Evolutionary conservation across 1,140 invertebrate species (phyloP).

Genomic region (Aphelenchoides avenae): DNA sequence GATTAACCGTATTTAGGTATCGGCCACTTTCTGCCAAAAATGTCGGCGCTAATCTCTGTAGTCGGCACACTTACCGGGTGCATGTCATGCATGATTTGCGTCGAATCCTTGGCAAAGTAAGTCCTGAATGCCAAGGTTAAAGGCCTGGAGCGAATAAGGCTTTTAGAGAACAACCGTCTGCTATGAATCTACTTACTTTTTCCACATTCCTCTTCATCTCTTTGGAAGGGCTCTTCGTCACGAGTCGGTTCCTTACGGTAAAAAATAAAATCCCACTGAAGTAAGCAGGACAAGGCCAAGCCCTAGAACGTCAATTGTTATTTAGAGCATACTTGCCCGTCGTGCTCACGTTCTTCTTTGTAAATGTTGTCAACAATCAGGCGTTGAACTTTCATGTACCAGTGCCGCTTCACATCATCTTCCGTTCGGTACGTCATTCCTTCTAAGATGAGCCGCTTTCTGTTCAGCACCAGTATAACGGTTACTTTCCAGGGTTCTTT

Average conservation of each 20-base stretch:
- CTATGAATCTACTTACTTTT: constrained; percentile 88
- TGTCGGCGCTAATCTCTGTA: too few relatives aligned
- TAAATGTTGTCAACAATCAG: constrained; percentile 90
- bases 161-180: constrained; percentile 78
- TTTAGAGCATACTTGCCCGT: constrained; percentile 76
- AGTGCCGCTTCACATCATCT: constrained; percentile 97
- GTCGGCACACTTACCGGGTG: constrained; percentile 50
- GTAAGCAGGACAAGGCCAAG: constrained; percentile 55
- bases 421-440: constrained; percentile 74
- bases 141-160: constrained; percentile 7
- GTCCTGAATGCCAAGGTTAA: background rate
- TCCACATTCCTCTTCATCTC: constrained; percentile 85
- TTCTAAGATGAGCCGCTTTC: constrained; percentile 7
- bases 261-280: constrained; percentile 66
- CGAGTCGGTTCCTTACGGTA: constrained; percentile 77
- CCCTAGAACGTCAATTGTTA: constrained; percentile 46
- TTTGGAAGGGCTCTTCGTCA: constrained; percentile 82
- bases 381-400: constrained; percentile 93
- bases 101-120: constrained; percentile 56
- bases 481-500: constrained; percentile 75
- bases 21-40: too few relatives aligned
- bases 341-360: constrained; percentile 83
- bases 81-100: constrained; percentile 54
- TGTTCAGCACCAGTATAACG: constrained; percentile 32
- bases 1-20: too few relatives aligned